Conservation (phyloP, 2,113 vertebrate genomes). For the Orientallactaga bullata region DNA sequence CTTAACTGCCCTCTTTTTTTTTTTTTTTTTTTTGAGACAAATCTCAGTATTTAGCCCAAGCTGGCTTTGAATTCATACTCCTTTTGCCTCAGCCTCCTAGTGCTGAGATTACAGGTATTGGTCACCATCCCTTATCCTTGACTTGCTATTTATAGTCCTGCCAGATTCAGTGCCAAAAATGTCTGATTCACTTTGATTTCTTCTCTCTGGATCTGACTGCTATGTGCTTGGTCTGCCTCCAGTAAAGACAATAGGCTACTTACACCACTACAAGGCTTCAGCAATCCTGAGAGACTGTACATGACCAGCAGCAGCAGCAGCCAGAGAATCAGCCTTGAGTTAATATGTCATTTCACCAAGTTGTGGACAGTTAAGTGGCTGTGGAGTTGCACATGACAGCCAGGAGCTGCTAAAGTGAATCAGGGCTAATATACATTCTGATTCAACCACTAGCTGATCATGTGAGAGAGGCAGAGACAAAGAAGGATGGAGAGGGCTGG, state of each 20-base stretch:
- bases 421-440: neutral
- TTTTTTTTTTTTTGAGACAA: neutral
- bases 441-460: neutral
- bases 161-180: neutral
- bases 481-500: neutral
- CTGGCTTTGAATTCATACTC: neutral
- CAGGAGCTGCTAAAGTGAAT: neutral
- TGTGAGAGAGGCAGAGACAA: no score
- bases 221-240: neutral
- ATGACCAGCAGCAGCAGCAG: neutral
- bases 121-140: neutral
- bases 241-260: neutral
- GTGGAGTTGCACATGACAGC: neutral
- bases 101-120: neutral
- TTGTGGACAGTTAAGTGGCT: conserved; percentile 9
- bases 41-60: neutral
- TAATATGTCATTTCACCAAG: conserved; percentile 37
- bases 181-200: neutral
- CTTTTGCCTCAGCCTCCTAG: neutral
- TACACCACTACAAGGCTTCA: neutral
- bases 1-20: no score
- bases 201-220: neutral
- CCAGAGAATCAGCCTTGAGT: neutral
- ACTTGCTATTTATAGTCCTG: neutral
- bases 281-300: no score